Conservation (phyloP, 2,888 invertebrate genomes). For the Papilio elwesi region DNA sequence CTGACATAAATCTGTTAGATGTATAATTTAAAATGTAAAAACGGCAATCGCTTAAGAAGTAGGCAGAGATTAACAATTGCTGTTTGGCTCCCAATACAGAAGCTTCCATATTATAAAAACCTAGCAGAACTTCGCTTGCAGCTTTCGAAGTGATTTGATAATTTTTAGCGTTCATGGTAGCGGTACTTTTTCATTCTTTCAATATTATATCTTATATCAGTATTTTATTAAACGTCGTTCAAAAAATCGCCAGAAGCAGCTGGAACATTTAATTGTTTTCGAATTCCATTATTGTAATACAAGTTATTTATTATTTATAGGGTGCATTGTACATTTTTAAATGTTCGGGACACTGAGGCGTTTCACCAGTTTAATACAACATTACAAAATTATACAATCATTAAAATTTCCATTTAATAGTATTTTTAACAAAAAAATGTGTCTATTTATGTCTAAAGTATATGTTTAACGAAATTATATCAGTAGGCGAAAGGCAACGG, state of each 20-base stretch:
- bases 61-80: no score
- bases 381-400: background rate
- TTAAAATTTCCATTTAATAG: no score
- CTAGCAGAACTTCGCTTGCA: background rate
- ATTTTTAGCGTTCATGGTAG: background rate
- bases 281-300: constrained; percentile 5
- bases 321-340: background rate
- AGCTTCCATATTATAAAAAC: background rate
- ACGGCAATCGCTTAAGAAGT: no score
- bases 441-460: no score
- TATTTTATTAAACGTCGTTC: background rate
- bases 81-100: no score
- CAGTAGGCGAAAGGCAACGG: no score
- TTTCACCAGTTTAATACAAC: background rate
- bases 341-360: background rate
- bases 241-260: background rate
- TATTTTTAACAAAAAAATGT: no score
- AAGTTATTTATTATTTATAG: constrained; percentile 6
- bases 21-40: no score
- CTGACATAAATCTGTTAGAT: no score
- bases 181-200: background rate
- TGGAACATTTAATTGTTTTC: constrained; percentile 13
- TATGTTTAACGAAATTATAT: no score
- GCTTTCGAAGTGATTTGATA: background rate
- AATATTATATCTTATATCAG: background rate